Percentiles rank a stretch among this genome's conserved stretches.
Evolutionary conservation across 2,113 vertebrate genomes (phyloP).

Genomic region (Drymodes brunneopygia): DNA sequence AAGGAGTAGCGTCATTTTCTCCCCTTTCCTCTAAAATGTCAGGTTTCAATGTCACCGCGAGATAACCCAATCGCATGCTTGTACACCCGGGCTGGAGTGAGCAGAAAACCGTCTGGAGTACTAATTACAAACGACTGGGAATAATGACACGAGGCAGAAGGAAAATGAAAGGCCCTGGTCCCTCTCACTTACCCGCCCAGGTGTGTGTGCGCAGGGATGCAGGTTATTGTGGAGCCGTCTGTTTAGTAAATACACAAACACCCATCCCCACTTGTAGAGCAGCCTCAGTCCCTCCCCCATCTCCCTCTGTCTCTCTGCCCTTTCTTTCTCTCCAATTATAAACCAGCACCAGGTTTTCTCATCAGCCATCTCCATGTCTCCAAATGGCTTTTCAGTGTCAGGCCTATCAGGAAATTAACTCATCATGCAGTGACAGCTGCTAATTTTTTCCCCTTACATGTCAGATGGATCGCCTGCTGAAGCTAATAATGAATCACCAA

Average conservation of each 20-base stretch:
- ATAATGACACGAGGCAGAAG: constrained; percentile 8
- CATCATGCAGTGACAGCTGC: constrained; percentile 94
- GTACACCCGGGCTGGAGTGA: not conserved
- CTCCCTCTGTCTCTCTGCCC: constrained; percentile 63
- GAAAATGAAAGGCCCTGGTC: constrained; percentile 10
- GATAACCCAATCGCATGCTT: constrained; percentile 50
- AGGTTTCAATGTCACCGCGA: constrained; percentile 37
- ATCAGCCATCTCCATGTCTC: constrained; percentile 84
- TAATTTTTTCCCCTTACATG: constrained; percentile 95
- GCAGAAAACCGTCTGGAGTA: constrained; percentile 17
- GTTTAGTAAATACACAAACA: constrained; percentile 40
- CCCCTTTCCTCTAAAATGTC: constrained; percentile 33
- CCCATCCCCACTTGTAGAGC: constrained; percentile 41
- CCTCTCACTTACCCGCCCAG: not conserved
- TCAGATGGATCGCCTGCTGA: constrained; percentile 91
- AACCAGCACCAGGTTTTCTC: constrained; percentile 85
- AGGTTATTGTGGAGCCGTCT: not conserved
- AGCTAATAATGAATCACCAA: constrained; percentile 94
- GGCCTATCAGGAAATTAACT: constrained; percentile 98
- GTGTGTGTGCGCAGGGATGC: not conserved
- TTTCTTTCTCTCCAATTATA: constrained; percentile 87
- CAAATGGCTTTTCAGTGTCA: constrained; percentile 84
- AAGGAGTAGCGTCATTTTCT: constrained; percentile 21
- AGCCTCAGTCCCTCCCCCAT: constrained; percentile 15
- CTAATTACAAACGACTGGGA: constrained; percentile 59